Percentiles rank a stretch among this genome's conserved stretches.
Conservation (phyloP, 2,888 invertebrate genomes). For the Sinodicranocentrus sp. region DNA sequence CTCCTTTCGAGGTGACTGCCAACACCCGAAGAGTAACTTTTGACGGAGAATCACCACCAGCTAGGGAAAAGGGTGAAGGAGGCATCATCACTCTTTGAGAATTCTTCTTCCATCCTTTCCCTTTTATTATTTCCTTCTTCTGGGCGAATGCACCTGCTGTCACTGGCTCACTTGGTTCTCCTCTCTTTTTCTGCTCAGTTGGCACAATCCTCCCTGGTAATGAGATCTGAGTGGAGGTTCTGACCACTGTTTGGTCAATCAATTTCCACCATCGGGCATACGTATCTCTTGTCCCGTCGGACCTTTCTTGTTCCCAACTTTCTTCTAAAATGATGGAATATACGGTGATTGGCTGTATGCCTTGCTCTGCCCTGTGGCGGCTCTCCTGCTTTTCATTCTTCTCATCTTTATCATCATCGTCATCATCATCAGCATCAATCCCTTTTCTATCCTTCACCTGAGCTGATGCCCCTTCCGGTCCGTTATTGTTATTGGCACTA, state of each 20-base stretch:
- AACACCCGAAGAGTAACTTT: slow-evolving; percentile 60
- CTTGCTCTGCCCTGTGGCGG: neutral
- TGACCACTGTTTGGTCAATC: slow-evolving; percentile 67
- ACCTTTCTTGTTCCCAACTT: slow-evolving; percentile 25
- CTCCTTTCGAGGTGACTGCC: slow-evolving; percentile 52
- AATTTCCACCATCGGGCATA: slow-evolving; percentile 66
- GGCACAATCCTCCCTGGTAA: slow-evolving; percentile 44
- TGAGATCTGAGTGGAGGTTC: slow-evolving; percentile 68
- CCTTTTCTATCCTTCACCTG: slow-evolving; percentile 64
- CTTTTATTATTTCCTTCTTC: slow-evolving; percentile 34
- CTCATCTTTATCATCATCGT: slow-evolving; percentile 2
- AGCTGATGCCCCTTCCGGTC: slow-evolving; percentile 56
- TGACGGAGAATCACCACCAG: slow-evolving; percentile 50
- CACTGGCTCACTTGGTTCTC: slow-evolving; percentile 33
- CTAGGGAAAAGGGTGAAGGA: slow-evolving; percentile 8
- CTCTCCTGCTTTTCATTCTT: slow-evolving; percentile 13
- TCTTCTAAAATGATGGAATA: slow-evolving; percentile 60
- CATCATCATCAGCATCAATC: slow-evolving; percentile 36
- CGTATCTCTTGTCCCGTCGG: slow-evolving; percentile 33
- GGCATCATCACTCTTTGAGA: slow-evolving; percentile 31
- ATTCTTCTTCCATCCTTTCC: slow-evolving; percentile 15
- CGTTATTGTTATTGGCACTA: slow-evolving; percentile 48
- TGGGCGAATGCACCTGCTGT: slow-evolving; percentile 43
- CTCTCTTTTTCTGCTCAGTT: slow-evolving; percentile 31
- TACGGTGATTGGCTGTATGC: slow-evolving; percentile 33